Conservation (phyloP, 2,113 vertebrate genomes). For the Chauna torquata region DNA sequence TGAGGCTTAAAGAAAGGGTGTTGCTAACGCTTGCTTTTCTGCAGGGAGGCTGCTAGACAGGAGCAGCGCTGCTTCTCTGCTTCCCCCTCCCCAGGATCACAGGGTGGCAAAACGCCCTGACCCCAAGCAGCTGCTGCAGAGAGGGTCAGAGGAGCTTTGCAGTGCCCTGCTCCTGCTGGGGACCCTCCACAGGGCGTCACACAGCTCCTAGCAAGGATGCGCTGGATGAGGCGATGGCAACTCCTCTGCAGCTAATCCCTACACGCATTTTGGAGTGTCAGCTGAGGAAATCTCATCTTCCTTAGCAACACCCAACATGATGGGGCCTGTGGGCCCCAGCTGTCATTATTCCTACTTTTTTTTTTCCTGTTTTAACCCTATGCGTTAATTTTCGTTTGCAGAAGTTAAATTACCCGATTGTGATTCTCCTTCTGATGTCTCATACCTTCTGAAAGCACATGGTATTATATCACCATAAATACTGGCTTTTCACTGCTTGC, state of each 20-base stretch:
- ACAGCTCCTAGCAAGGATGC: background rate
- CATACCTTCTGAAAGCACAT: background rate
- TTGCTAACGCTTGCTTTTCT: background rate
- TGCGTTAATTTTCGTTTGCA: background rate
- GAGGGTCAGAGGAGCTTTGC: background rate
- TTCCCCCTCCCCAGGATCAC: background rate
- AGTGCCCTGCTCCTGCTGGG: background rate
- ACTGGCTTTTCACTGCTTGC: background rate
- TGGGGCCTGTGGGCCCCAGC: background rate
- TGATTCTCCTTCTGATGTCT: background rate
- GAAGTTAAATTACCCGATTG: background rate
- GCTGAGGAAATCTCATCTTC: background rate
- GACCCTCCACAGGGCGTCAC: background rate
- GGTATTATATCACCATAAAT: background rate
- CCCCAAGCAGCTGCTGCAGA: background rate
- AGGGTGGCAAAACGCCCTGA: background rate
- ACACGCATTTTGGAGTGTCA: background rate
- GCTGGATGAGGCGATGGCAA: background rate
- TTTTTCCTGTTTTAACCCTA: background rate
- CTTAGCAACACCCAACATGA: background rate
- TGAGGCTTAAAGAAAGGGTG: background rate
- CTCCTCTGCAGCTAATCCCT: background rate
- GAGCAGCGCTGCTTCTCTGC: background rate
- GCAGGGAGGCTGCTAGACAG: rapidly evolving
- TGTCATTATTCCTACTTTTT: background rate